Percentiles rank a stretch among this genome's conserved stretches.
phyloP scores from a whole-genome alignment of 2,113 vertebrate species.

The Pseudorhombus dupliciocellatus region DNA sequence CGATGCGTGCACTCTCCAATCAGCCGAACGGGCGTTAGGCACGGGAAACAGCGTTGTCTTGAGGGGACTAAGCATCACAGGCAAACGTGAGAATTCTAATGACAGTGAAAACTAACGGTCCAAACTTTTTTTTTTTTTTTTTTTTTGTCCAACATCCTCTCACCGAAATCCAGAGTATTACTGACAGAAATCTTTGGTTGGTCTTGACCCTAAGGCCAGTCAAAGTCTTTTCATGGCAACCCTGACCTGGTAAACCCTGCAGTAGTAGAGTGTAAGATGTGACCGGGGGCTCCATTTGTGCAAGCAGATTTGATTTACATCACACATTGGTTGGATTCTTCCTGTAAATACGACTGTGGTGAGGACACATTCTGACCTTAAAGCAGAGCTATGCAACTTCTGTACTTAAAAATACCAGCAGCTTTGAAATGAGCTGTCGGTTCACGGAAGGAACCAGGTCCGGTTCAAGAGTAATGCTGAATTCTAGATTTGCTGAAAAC shows the following conservation, averaged over 20 bases:
- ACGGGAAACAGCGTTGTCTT: constrained; percentile 80
- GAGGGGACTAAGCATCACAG: constrained; percentile 81
- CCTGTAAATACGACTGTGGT: too few species aligned
- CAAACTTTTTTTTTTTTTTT: constrained; percentile 41
- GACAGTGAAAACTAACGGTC: constrained; percentile 57
- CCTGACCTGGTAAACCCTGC: constrained; percentile 54
- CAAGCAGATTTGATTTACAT: constrained; percentile 54
- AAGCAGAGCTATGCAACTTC: background rate
- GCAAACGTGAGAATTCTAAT: constrained; percentile 83
- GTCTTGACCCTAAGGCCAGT: constrained; percentile 64
- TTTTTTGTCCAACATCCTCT: constrained; percentile 56
- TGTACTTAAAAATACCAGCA: background rate
- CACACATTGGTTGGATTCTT: background rate
- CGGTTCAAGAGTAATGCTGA: too few species aligned
- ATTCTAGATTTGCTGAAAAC: too few species aligned
- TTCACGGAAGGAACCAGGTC: background rate
- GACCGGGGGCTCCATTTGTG: constrained; percentile 66
- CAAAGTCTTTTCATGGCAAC: constrained; percentile 61
- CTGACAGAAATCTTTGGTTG: constrained; percentile 62
- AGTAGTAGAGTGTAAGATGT: constrained; percentile 47
- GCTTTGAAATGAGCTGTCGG: too few species aligned
- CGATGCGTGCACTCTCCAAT: constrained; percentile 55
- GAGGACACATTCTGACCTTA: background rate
- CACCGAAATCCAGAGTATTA: constrained; percentile 56
- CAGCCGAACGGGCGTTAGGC: constrained; percentile 61